Evolutionary conservation across 1,140 invertebrate genomes (phyloP).

Genomic region (Wiebesia pumilae): DNA sequence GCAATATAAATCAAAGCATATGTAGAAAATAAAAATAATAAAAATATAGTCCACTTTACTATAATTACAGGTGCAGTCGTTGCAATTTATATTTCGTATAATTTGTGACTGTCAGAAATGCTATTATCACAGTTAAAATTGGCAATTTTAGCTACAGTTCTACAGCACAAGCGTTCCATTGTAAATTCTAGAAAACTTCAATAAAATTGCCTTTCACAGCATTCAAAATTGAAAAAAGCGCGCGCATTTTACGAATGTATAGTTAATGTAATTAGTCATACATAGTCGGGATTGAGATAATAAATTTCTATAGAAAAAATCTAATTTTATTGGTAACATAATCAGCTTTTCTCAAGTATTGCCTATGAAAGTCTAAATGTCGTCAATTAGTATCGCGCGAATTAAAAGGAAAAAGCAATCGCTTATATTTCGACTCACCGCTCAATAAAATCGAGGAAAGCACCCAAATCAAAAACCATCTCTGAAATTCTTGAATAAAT

Average conservation of each 20-base stretch:
- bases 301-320: too few relatives aligned
- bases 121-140: not conserved
- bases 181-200: not conserved
- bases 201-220: not conserved
- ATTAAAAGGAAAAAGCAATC: not conserved
- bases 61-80: not conserved
- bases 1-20: not conserved
- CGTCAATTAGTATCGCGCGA: too few relatives aligned
- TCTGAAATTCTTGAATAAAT: too few relatives aligned
- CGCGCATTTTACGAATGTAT: not conserved
- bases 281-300: too few relatives aligned
- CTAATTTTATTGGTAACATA: too few relatives aligned
- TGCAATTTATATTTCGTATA: not conserved
- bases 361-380: too few relatives aligned
- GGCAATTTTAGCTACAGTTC: not conserved
- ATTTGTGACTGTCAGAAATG: constrained; percentile 1
- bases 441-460: too few relatives aligned
- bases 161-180: not conserved
- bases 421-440: not conserved
- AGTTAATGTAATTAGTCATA: too few relatives aligned
- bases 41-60: not conserved
- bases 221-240: not conserved
- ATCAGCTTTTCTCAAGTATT: too few relatives aligned
- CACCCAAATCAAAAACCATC: too few relatives aligned
- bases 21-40: not conserved